A percentile compares a stretch with the other conserved stretches of the same genome.
These are phyloP conservation scores for Epizoanthus illoricatus DNA, from an alignment of 92 coral and sea anemone genomes.

Conservation along the genomic window DNA sequence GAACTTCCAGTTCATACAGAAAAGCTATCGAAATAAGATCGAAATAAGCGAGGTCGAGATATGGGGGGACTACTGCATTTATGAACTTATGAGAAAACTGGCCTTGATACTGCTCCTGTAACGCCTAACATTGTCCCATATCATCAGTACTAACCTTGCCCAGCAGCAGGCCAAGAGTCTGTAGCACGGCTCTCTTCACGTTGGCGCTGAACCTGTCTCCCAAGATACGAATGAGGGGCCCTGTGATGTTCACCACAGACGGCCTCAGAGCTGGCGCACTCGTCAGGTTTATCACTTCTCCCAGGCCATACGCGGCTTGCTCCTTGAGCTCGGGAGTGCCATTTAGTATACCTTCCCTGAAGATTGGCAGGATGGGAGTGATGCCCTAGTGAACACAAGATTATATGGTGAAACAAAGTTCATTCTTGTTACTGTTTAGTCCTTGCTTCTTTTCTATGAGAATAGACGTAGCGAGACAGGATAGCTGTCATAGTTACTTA, in stretches of 20 bases:
- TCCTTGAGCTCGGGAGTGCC: slow-evolving; percentile 97
- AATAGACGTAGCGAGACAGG: too few species aligned
- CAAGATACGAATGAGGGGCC: slow-evolving; percentile 98
- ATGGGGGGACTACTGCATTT: too few species aligned
- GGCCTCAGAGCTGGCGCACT: slow-evolving; percentile 95
- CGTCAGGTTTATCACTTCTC: slow-evolving; percentile 89
- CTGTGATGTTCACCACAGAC: slow-evolving; percentile 95
- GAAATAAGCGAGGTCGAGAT: too few species aligned
- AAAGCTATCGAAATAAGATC: too few species aligned
- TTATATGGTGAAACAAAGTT: neutral
- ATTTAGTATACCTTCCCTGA: slow-evolving; percentile 94
- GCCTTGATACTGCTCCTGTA: too few species aligned
- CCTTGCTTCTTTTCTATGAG: too few species aligned
- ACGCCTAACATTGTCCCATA: too few species aligned
- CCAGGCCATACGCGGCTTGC: slow-evolving; percentile 95
- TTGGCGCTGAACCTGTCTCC: slow-evolving; percentile 98
- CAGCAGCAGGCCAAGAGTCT: slow-evolving; percentile 86
- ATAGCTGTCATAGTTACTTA: too few species aligned
- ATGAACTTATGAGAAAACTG: too few species aligned
- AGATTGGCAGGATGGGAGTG: slow-evolving; percentile 90
- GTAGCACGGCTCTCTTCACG: slow-evolving; percentile 93
- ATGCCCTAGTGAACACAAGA: slow-evolving; percentile 71
- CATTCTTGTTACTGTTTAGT: neutral
- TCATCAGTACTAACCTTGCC: slow-evolving; percentile 72
- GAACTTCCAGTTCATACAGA: too few species aligned